Base-by-base conservation (phyloP, 2,888 invertebrate species). In the Sphaeridia pumilis region DNA sequence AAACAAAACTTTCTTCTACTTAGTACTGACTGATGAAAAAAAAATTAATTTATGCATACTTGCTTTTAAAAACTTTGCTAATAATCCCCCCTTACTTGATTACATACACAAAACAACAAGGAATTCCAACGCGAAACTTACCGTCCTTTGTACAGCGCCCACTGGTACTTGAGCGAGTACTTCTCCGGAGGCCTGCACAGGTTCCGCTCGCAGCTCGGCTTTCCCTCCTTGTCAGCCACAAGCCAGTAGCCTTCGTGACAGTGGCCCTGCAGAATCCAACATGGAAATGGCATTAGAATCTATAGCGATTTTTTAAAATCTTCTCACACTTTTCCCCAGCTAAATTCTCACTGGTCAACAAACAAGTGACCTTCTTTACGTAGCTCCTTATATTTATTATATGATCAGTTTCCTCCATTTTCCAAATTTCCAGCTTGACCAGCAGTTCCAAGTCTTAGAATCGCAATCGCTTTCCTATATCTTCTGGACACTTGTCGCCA, bases 241-340 rank as follows among this genome's bases (percentile, higher is more conserved):
- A 64, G 55, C 64, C 64, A 64, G 50, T 59, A 60, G 4, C 62
- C 61, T 34, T 60, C 62, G 26, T 62, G 59, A 47, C 64, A 64
- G 53, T 64, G 62, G 42, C 64, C 64, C 61, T 61, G 48, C 12
- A 38, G 7, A 38, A 14, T 38, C 20, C 38, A 38, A 38, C 7
- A 38, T 38, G 12, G 20, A 38, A 38, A 17, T 17, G n/a, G n/a
- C n/a, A n/a, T n/a, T n/a, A n/a, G n/a, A n/a, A n/a, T n/a, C n/a
- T n/a, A n/a, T n/a, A n/a, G n/a, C n/a, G n/a, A n/a, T n/a, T n/a
- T n/a, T n/a, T n/a, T n/a, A n/a, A n/a, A n/a, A n/a, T n/a, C n/a
- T n/a, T n/a, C n/a, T n/a, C n/a, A n/a, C n/a, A 7, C 12, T 17
- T 38, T 38, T 20, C 38, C 17, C 38, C 31, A 31, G 31, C 14